phyloP scores from a whole-genome alignment of 2,797 vertebrate species.

The Kryptolebias ocellatus region DNA sequence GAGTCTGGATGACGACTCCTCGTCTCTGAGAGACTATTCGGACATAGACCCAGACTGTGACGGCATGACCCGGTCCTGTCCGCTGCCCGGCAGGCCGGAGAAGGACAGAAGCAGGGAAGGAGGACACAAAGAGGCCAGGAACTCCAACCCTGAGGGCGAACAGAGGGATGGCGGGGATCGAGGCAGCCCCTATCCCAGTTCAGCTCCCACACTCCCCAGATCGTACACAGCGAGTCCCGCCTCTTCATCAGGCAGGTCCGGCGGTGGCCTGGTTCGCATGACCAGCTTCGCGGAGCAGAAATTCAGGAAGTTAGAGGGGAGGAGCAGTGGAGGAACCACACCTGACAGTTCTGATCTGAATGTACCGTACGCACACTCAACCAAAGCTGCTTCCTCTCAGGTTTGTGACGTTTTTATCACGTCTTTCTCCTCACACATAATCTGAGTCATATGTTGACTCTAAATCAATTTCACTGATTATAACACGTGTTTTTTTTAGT shows the following conservation, averaged over 20 bases:
- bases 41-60: conserved; percentile 95
- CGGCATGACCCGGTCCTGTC: conserved; percentile 72
- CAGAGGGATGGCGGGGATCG: conserved; percentile 48
- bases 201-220: conserved; percentile 80
- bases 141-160: conserved; percentile 28
- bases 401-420: conserved; percentile 52
- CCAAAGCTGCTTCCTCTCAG: conserved; percentile 83
- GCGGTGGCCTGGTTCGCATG: conserved; percentile 85
- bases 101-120: conserved; percentile 38
- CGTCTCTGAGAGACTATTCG: conserved; percentile 94
- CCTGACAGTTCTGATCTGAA: conserved; percentile 92
- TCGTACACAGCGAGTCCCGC: conserved; percentile 89
- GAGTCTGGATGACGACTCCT: conserved; percentile 95
- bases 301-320: conserved; percentile 92
- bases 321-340: conserved; percentile 94
- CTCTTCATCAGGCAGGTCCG: conserved; percentile 87
- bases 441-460: neutral
- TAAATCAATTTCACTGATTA: neutral
- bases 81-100: conserved; percentile 70
- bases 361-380: conserved; percentile 82
- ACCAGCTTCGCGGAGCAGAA: conserved; percentile 99
- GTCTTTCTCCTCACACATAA: neutral
- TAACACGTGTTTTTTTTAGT: conserved; percentile 43
- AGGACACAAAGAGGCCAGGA: conserved; percentile 29
- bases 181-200: conserved; percentile 86